Evolutionary conservation across 92 coral and sea anemone species (phyloP).

Genomic region (Galaxea fascicularis): DNA sequence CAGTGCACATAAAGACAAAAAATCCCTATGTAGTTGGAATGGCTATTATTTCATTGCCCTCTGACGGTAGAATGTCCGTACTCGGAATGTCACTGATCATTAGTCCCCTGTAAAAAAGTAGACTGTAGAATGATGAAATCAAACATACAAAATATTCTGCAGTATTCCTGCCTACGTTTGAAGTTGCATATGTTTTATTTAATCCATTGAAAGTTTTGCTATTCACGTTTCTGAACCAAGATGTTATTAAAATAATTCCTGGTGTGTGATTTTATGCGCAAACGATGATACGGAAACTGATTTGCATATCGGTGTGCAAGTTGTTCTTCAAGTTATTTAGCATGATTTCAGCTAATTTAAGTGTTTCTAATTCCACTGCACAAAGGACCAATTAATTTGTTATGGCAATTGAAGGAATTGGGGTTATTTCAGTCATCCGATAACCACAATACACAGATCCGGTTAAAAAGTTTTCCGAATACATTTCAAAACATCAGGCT

Average conservation of each 20-base stretch:
- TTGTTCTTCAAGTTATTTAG: neutral
- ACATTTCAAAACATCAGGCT: neutral
- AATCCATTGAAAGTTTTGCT: too few species aligned
- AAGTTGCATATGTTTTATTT: too few species aligned
- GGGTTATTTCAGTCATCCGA: neutral
- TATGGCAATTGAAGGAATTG: neutral
- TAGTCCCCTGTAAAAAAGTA: neutral
- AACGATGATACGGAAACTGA: neutral
- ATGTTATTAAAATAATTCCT: too few species aligned
- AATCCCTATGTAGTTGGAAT: neutral
- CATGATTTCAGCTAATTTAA: neutral
- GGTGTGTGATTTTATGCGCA: conserved; percentile 24
- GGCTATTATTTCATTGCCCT: neutral
- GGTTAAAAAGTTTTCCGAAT: neutral
- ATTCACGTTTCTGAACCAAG: too few species aligned
- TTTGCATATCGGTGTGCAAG: neutral
- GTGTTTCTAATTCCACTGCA: neutral
- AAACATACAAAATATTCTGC: too few species aligned
- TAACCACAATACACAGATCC: neutral
- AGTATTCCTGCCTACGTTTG: too few species aligned
- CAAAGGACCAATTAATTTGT: neutral
- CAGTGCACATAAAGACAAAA: neutral
- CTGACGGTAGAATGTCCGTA: neutral
- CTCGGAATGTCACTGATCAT: neutral
- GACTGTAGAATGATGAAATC: neutral